phyloP scores from a whole-genome alignment of 2,113 vertebrate genomes.

The Mustelus asterias region DNA sequence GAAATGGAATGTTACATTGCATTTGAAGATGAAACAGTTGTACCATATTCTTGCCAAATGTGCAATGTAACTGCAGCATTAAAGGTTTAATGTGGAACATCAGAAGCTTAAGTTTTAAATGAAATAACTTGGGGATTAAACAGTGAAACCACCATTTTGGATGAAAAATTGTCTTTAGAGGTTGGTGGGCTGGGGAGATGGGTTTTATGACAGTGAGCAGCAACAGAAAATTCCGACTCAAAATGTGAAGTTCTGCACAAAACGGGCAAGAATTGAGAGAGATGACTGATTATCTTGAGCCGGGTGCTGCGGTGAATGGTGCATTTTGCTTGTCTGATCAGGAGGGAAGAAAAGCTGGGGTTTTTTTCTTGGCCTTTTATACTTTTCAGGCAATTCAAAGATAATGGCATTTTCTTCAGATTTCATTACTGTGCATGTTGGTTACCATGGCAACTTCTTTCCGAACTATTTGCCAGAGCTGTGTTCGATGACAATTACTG shows the following conservation, averaged over 20 bases:
- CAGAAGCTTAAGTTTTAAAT: background rate
- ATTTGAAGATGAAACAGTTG: background rate
- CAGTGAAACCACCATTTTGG: background rate
- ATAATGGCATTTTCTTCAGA: constrained; percentile 44
- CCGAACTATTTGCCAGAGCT: constrained; percentile 44
- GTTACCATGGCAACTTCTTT: constrained; percentile 50
- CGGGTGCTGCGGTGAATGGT: background rate
- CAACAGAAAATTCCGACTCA: background rate
- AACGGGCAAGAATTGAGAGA: background rate
- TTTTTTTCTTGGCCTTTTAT: constrained; percentile 9
- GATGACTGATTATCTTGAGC: background rate
- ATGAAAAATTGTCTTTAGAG: background rate
- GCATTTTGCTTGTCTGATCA: background rate
- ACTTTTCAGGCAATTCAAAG: constrained; percentile 41
- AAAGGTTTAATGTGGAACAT: background rate
- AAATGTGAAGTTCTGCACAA: background rate
- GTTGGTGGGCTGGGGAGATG: background rate
- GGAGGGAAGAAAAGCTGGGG: background rate
- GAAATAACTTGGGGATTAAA: background rate
- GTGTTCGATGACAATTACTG: constrained; percentile 42
- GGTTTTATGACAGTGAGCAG: background rate
- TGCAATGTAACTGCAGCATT: background rate
- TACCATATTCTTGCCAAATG: background rate
- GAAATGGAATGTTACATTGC: background rate
- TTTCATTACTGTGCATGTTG: constrained; percentile 45